Conservation (phyloP, 2,888 invertebrate species). For the Limnephilus marmoratus region DNA sequence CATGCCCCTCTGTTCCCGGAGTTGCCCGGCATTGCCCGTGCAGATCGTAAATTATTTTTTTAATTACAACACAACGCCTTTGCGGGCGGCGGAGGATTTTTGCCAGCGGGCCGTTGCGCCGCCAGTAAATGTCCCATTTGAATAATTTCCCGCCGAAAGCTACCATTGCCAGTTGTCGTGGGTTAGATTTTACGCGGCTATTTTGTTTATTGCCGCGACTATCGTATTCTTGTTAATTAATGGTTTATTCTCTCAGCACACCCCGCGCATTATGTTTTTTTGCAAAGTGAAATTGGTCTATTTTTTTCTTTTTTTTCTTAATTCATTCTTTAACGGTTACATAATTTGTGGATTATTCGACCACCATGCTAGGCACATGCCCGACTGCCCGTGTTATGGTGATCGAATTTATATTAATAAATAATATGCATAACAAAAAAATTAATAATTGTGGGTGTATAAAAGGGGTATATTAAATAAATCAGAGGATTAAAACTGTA, state of each 20-base stretch:
- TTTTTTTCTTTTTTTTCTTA: too few species aligned
- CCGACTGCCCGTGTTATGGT: too few species aligned
- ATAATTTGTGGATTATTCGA: too few species aligned
- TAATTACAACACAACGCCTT: slow-evolving; percentile 44
- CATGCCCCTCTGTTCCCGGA: slow-evolving; percentile 7
- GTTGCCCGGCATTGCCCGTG: not conserved
- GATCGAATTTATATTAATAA: too few species aligned
- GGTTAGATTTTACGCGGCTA: slow-evolving; percentile 9
- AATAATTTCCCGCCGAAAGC: slow-evolving; percentile 45
- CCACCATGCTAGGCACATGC: too few species aligned
- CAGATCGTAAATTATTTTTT: slow-evolving; percentile 47
- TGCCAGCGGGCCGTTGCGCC: slow-evolving; percentile 20
- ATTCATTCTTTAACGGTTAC: too few species aligned
- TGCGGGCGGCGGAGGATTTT: slow-evolving; percentile 6
- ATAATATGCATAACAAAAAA: too few species aligned
- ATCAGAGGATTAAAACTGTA: too few species aligned
- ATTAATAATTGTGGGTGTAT: too few species aligned
- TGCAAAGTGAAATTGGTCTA: too few species aligned
- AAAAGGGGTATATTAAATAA: too few species aligned
- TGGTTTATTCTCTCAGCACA: not conserved
- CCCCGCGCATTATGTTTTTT: not conserved
- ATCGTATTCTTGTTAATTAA: not conserved
- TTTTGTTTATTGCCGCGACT: slow-evolving; percentile 26
- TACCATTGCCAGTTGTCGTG: slow-evolving; percentile 34
- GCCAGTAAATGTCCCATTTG: slow-evolving; percentile 44